Conservation (phyloP, 2,113 vertebrate genomes). For the Monopterus albus region DNA sequence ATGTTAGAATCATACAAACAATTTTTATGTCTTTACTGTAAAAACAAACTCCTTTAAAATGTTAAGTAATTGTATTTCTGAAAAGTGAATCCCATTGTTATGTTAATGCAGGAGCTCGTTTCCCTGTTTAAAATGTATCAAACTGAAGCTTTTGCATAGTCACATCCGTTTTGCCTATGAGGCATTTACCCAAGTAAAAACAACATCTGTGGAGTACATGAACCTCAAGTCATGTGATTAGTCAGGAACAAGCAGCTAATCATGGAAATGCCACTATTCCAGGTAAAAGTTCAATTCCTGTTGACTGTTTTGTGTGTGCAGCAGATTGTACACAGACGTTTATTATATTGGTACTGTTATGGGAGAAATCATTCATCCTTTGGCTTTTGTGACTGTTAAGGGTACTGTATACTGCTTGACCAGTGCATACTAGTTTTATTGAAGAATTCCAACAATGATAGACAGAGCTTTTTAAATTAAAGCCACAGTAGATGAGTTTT, state of each 20-base stretch:
- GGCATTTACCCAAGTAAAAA: too few relatives aligned
- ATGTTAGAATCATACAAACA: background rate
- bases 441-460: background rate
- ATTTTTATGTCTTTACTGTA: background rate
- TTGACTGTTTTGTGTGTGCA: slow-evolving; percentile 18
- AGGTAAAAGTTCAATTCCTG: background rate
- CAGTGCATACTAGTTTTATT: slow-evolving; percentile 7
- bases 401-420: background rate
- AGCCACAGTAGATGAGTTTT: slow-evolving; percentile 15
- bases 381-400: slow-evolving; percentile 15
- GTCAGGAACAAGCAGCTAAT: slow-evolving; percentile 18
- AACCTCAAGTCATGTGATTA: slow-evolving; percentile 10
- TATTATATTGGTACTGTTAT: slow-evolving; percentile 32
- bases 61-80: background rate
- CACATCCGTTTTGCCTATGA: too few relatives aligned
- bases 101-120: background rate
- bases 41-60: background rate
- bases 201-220: slow-evolving; percentile 24
- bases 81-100: background rate
- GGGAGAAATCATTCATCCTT: background rate
- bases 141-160: too few relatives aligned
- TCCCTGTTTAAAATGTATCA: slow-evolving; percentile 3
- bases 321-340: slow-evolving; percentile 19
- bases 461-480: slow-evolving; percentile 21
- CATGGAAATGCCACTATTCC: slow-evolving; percentile 28